A percentile compares a stretch with the other conserved stretches of the same genome.
These are phyloP conservation scores for Acyrthosiphon pisum DNA, from an alignment of 1,140 invertebrate genomes.

Conservation along the genomic window DNA sequence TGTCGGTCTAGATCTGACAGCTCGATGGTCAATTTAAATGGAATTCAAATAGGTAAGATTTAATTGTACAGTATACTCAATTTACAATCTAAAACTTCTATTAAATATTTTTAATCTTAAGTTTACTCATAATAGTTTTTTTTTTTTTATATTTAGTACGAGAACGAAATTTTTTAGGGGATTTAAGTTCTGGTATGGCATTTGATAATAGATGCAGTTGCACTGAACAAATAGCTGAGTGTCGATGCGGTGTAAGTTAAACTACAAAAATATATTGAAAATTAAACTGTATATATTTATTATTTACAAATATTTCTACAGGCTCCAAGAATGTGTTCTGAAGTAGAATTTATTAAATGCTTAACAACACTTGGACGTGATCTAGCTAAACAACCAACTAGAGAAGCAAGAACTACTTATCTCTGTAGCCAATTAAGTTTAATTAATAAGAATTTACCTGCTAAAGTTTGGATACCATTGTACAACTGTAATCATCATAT, in stretches of 20 bases:
- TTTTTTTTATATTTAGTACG: slow-evolving; percentile 61
- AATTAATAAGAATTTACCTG: slow-evolving; percentile 95
- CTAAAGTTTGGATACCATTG: slow-evolving; percentile 95
- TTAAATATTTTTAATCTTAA: neutral
- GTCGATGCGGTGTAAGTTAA: slow-evolving; percentile 75
- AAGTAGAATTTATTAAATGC: slow-evolving; percentile 86
- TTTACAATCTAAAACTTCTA: neutral
- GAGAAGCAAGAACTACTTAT: slow-evolving; percentile 89
- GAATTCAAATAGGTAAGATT: slow-evolving; percentile 50
- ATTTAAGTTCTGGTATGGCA: slow-evolving; percentile 89
- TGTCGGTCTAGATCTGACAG: slow-evolving; percentile 49
- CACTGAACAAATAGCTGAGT: slow-evolving; percentile 75
- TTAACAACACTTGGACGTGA: slow-evolving; percentile 91
- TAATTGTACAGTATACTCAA: neutral
- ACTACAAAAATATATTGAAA: neutral
- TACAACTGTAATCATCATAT: slow-evolving; percentile 77
- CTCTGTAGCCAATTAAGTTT: slow-evolving; percentile 90
- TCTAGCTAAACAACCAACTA: slow-evolving; percentile 88
- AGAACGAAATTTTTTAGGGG: slow-evolving; percentile 76
- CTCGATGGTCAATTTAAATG: slow-evolving; percentile 48
- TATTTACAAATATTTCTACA: slow-evolving; percentile 61
- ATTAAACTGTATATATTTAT: slow-evolving; percentile 20
- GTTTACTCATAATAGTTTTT: neutral
- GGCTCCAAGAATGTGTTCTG: slow-evolving; percentile 82
- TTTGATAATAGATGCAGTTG: slow-evolving; percentile 97